These are phyloP conservation scores for Tenrec ecaudatus DNA, from an alignment of 2,113 vertebrate species.

Conservation along the genomic window DNA sequence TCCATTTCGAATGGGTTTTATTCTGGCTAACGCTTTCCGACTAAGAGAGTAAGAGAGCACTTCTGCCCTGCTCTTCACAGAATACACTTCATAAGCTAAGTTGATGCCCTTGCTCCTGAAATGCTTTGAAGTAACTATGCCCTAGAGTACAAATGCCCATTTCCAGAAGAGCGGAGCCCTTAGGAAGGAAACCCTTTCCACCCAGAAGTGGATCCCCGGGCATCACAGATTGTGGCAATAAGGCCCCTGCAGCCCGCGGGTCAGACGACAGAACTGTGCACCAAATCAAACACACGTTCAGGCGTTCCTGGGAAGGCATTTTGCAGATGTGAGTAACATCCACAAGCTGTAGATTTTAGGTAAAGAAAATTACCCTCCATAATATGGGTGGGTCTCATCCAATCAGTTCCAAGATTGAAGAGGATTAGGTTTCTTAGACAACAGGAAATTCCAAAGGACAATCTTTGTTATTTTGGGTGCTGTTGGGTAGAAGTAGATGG, in stretches of 20 bases:
- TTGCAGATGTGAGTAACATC: not conserved
- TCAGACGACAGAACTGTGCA: too few species aligned
- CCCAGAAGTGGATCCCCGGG: not conserved
- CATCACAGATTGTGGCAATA: not conserved
- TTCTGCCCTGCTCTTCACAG: not conserved
- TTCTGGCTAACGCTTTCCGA: not conserved
- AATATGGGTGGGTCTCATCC: not conserved
- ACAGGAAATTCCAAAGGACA: too few species aligned
- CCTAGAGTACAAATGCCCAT: not conserved
- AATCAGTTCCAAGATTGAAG: too few species aligned
- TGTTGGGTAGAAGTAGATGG: too few species aligned
- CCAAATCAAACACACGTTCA: not conserved
- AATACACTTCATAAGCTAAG: not conserved
- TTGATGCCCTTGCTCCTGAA: not conserved
- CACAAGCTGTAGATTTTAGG: not conserved
- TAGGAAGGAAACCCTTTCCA: not conserved
- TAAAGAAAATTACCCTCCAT: not conserved
- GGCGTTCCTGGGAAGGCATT: not conserved
- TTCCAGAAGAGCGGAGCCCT: accelerated
- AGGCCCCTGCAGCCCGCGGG: too few species aligned
- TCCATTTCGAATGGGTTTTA: not conserved
- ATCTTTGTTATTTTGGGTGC: too few species aligned
- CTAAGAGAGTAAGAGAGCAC: not conserved
- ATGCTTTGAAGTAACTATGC: not conserved
- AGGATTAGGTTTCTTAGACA: too few species aligned